Conservation (phyloP, 1,140 invertebrate genomes). For the Drosophila micromelanica region DNA sequence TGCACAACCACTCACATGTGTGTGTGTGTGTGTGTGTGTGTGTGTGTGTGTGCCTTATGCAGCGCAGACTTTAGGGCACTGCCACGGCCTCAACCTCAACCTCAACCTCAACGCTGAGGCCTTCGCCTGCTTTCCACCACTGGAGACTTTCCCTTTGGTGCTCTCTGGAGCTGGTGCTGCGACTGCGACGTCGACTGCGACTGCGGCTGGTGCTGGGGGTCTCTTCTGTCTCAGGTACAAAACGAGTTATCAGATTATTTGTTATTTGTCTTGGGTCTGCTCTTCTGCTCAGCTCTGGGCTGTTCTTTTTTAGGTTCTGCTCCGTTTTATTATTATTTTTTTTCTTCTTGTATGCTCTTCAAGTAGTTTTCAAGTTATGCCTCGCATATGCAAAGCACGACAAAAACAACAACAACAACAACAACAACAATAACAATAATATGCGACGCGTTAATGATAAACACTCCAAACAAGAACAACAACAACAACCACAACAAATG, state of each 20-base stretch:
- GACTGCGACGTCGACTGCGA: background rate
- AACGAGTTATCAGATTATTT: constrained; percentile 84
- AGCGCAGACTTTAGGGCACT: constrained; percentile 81
- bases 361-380: constrained; percentile 68
- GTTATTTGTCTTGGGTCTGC: constrained; percentile 74
- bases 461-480: constrained; percentile 60
- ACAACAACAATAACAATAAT: constrained; percentile 58
- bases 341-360: constrained; percentile 53
- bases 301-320: constrained; percentile 21
- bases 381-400: constrained; percentile 76
- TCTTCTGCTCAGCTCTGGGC: constrained; percentile 32
- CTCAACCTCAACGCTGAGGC: constrained; percentile 15
- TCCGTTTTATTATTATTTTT: constrained; percentile 2
- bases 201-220: constrained; percentile 14
- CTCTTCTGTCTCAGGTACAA: constrained; percentile 66
- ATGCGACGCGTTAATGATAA: constrained; percentile 69
- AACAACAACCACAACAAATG: constrained; percentile 41
- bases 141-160: constrained; percentile 72
- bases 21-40: constrained; percentile 18
- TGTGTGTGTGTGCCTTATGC: constrained; percentile 37
- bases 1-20: background rate
- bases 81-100: constrained; percentile 47
- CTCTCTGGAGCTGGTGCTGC: constrained; percentile 1
- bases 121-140: constrained; percentile 41
- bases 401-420: constrained; percentile 52